phyloP scores from a whole-genome alignment of 2,888 invertebrate species.

The Hetaerina titia region DNA sequence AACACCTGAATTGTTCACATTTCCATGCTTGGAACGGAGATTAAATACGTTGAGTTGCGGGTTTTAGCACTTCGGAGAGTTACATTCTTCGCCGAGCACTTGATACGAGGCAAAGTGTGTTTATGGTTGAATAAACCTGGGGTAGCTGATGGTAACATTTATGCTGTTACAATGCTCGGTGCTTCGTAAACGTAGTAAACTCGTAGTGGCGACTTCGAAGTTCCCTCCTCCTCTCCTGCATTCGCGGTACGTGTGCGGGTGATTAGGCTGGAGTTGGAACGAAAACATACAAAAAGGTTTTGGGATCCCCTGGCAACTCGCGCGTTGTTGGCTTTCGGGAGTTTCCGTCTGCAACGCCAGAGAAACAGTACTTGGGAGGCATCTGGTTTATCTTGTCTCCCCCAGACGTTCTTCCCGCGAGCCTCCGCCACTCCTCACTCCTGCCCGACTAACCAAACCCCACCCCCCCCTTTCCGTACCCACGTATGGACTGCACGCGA shows the following conservation, averaged over 20 bases:
- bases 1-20: no score
- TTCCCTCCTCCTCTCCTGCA: not conserved
- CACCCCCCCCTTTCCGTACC: no score
- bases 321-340: not conserved
- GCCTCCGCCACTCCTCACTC: not conserved
- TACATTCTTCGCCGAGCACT: no score
- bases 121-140: not conserved
- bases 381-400: constrained; percentile 17
- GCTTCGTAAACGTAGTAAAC: not conserved
- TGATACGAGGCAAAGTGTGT: not conserved
- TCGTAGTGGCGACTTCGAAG: not conserved
- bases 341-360: constrained; percentile 1
- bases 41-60: no score
- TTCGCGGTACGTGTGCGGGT: not conserved
- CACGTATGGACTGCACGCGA: not conserved
- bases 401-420: not conserved
- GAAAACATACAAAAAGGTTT: not conserved
- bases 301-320: not conserved
- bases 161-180: not conserved
- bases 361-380: not conserved
- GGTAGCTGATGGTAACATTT: not conserved
- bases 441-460: not conserved
- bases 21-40: no score
- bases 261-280: not conserved
- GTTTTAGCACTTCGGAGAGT: no score